These are phyloP conservation scores for Lophura nycthemera DNA, from an alignment of 2,113 vertebrate species.

Conservation along the genomic window DNA sequence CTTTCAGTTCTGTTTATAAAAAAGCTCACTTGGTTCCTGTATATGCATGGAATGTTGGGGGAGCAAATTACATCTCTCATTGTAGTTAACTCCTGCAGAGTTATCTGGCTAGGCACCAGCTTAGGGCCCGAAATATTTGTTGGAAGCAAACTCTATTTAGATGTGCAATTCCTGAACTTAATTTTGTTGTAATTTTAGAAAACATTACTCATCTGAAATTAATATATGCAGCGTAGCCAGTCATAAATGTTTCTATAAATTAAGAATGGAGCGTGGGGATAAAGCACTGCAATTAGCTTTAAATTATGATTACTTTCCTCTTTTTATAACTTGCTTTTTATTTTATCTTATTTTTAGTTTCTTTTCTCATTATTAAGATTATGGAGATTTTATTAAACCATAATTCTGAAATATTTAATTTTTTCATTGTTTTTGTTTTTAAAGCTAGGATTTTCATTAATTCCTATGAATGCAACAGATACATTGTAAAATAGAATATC, in stretches of 20 bases:
- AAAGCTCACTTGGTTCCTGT: neutral
- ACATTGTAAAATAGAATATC: neutral
- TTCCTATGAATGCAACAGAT: neutral
- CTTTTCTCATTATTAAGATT: neutral
- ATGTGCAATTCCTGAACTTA: neutral
- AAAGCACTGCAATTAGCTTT: neutral
- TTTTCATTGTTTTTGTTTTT: neutral
- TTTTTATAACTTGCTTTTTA: neutral
- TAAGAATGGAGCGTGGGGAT: neutral
- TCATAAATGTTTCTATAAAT: slow-evolving; percentile 1
- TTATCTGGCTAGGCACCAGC: neutral
- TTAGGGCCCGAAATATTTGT: slow-evolving; percentile 4
- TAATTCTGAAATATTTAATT: neutral
- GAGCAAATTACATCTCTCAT: slow-evolving; percentile 2
- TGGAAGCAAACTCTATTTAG: slow-evolving; percentile 12
- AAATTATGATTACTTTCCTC: neutral
- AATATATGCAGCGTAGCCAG: neutral
- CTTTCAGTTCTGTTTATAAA: neutral
- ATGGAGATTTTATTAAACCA: neutral
- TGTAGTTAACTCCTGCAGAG: neutral
- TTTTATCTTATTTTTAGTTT: neutral
- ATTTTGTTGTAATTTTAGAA: slow-evolving; percentile 23
- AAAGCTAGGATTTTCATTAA: neutral
- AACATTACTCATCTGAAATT: slow-evolving; percentile 3
- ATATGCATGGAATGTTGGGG: neutral